Percentiles rank a stretch among this genome's conserved stretches.
These are phyloP conservation scores for Calycopis cecrops DNA, from an alignment of 1,140 invertebrate genomes.

Conservation along the genomic window DNA sequence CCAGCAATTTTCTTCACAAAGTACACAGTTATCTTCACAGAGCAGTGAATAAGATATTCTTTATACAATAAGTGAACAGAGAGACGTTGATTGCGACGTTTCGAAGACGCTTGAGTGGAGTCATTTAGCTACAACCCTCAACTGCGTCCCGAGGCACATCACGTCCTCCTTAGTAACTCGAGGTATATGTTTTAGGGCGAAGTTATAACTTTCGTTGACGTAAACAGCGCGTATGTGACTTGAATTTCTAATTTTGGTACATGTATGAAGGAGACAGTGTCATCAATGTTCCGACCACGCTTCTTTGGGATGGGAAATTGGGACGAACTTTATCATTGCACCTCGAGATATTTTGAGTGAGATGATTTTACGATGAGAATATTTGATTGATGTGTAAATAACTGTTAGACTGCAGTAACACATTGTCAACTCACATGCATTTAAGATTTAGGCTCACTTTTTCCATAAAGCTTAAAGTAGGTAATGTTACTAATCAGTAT, in stretches of 20 bases:
- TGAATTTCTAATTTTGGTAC: slow-evolving; percentile 25
- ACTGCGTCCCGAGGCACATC: slow-evolving; percentile 8
- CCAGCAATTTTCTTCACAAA: no score
- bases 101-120: not conserved
- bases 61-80: not conserved
- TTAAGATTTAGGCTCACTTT: no score
- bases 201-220: slow-evolving; percentile 22
- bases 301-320: slow-evolving; percentile 13
- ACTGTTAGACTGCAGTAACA: no score
- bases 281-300: slow-evolving; percentile 13
- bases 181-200: slow-evolving; percentile 12
- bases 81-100: slow-evolving; percentile 5
- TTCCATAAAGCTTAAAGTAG: no score
- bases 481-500: no score
- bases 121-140: not conserved
- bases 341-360: not conserved
- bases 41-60: not conserved
- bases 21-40: not conserved
- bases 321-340: slow-evolving; percentile 6
- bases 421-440: no score
- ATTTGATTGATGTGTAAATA: no score
- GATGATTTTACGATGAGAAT: no score
- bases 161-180: slow-evolving; percentile 11
- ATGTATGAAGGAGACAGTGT: slow-evolving; percentile 12
- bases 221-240: slow-evolving; percentile 22